Base-by-base conservation (phyloP, 2,888 invertebrate genomes). In the Kuschelorhynchus macadamiae region DNA sequence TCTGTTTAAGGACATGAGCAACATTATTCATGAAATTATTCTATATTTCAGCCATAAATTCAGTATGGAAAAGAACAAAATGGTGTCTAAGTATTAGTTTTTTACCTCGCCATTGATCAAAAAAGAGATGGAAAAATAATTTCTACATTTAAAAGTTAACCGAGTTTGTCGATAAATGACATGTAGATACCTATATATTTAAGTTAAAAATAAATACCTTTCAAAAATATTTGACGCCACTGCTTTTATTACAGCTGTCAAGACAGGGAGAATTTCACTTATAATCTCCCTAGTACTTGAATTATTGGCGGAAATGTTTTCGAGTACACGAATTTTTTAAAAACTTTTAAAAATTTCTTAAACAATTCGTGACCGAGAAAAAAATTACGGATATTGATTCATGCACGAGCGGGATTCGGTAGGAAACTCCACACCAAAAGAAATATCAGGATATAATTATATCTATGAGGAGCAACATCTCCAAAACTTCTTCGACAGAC, bases 11-110 rank as follows among this genome's bases (percentile, higher is more conserved):
- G 11, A 11, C 11, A 7, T 36, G 36, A 36, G 36, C 36, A 11
- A 36, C 11, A 36, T n/a, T 36, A 4, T 36, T 36, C 36, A 11
- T 36, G 36, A 36, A 36, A 36, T 36, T 36, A 36, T 36, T 36
- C 36, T 11, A 36, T 36, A 36, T 36, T 36, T 36, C 36, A 36
- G 4, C 25, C 25, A 25, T 25, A 25, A 25, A 25, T 25, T 7
- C 25, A 25, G 25, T 25, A 7, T 25, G 3, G 25, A 25, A 7
- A 25, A 25, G 25, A 25, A 25, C 25, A 25, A 25, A 25, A 25
- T 25, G 4, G 7, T 25, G 7, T 25, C 25, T 3, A 25, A 25
- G 25, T 25, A 25, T 25, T 25, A 25, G 4, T 25, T 25, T 25
- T 25, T 5, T 25, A 5, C 7, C 25, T 36, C 36, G 36, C 12